Percentiles rank a stretch among this genome's conserved stretches.
Conservation (phyloP, 2,888 invertebrate species). For the Thera obeliscata region DNA sequence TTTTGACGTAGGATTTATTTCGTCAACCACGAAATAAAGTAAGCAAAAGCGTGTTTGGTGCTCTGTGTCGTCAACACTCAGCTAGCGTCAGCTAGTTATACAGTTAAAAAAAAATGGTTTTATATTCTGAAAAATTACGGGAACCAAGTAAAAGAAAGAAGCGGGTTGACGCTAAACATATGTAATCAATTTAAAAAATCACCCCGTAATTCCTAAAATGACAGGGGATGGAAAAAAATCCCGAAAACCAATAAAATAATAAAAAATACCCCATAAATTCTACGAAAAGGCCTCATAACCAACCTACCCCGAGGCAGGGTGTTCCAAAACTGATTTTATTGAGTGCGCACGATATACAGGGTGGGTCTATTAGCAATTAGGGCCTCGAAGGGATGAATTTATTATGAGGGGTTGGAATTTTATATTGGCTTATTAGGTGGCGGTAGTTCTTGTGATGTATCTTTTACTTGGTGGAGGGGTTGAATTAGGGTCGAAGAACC, state of each 20-base stretch:
- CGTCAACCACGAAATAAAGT: no score
- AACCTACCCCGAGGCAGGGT: conserved; percentile 41
- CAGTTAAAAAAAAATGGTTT: no score
- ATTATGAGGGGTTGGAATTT: conserved; percentile 46
- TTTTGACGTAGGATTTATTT: no score
- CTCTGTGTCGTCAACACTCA: no score
- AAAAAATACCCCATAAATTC: conserved; percentile 35
- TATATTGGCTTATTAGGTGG: conserved; percentile 40
- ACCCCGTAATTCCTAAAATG: background rate
- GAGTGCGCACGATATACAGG: conserved; percentile 60
- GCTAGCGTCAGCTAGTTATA: no score
- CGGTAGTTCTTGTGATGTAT: conserved; percentile 24
- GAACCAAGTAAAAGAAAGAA: no score
- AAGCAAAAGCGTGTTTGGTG: no score
- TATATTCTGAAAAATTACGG: no score
- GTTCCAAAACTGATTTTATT: conserved; percentile 68
- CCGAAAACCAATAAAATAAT: conserved; percentile 22
- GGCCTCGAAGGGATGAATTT: conserved; percentile 52
- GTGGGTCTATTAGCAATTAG: conserved; percentile 58
- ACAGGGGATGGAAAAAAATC: background rate
- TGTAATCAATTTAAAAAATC: background rate
- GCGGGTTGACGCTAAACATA: no score
- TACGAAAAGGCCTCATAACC: conserved; percentile 40
- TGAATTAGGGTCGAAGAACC: background rate
- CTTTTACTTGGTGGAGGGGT: conserved; percentile 6